A percentile compares a stretch with the other conserved stretches of the same genome.
Evolutionary conservation across 1,140 invertebrate genomes (phyloP).

Genomic region (Berghia stephanieae): DNA sequence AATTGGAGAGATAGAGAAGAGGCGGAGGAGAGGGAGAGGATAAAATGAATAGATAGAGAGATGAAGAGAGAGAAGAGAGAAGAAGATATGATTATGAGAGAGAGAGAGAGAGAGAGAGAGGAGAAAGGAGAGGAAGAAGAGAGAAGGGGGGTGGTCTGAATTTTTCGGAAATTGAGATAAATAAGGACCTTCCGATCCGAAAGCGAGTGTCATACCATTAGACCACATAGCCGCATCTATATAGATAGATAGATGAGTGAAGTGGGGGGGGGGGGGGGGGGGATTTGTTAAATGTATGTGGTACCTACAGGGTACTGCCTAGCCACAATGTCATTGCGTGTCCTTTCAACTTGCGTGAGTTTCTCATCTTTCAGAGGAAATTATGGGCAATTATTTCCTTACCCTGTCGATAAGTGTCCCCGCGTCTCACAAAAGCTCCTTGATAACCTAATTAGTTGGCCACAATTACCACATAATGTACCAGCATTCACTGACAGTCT

Average conservation of each 20-base stretch:
- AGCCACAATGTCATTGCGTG: too few species aligned
- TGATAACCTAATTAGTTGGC: background rate
- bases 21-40: background rate
- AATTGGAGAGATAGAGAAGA: background rate
- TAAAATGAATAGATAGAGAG: background rate
- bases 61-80: background rate
- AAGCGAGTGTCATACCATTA: background rate
- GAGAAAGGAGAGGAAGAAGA: background rate
- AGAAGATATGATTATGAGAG: background rate
- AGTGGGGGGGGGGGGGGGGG: background rate
- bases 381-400: too few species aligned
- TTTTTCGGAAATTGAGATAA: background rate
- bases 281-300: background rate
- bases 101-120: slow-evolving; percentile 18
- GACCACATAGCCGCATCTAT: background rate
- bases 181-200: background rate
- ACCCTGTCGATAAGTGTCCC: too few species aligned
- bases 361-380: too few species aligned
- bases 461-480: background rate
- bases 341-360: too few species aligned
- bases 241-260: background rate
- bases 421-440: too few species aligned
- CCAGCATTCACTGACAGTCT: background rate
- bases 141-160: background rate
- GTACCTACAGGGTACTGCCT: too few species aligned